A percentile compares a stretch with the other conserved stretches of the same genome.
Evolutionary conservation across 1,140 invertebrate genomes (phyloP).

Genomic region (Drosophila ohnishii): DNA sequence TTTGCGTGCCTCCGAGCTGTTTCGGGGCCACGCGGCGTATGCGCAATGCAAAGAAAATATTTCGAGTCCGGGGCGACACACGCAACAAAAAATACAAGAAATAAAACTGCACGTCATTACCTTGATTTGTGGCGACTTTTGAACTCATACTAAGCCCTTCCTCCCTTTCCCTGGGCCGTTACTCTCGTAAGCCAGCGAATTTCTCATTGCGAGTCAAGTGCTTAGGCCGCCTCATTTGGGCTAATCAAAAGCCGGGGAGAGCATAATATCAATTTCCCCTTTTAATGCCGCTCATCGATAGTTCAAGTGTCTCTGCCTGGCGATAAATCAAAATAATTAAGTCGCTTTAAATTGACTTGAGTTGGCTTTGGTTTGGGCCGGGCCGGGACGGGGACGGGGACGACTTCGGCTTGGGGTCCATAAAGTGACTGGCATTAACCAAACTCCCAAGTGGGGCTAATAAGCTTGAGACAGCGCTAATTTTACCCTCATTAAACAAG

Average conservation of each 20-base stretch:
- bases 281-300: conserved; percentile 47
- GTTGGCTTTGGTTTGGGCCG: conserved; percentile 2
- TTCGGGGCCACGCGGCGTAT: conserved; percentile 56
- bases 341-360: conserved; percentile 71
- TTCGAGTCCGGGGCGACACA: conserved; percentile 52
- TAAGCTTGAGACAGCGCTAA: conserved; percentile 81
- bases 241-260: conserved; percentile 41
- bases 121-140: conserved; percentile 64
- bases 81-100: conserved; percentile 48
- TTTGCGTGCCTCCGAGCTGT: conserved; percentile 58
- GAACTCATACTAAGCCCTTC: not conserved
- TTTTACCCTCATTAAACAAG: conserved; percentile 82
- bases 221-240: conserved; percentile 51
- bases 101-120: conserved; percentile 77
- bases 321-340: conserved; percentile 80
- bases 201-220: conserved; percentile 16
- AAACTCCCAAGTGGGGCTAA: conserved; percentile 78
- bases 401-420: conserved; percentile 38
- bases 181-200: conserved; percentile 26
- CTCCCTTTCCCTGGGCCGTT: not conserved
- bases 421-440: conserved; percentile 78
- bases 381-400: not conserved
- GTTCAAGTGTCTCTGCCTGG: conserved; percentile 31
- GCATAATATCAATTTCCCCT: conserved; percentile 54
- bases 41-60: conserved; percentile 65